These are phyloP conservation scores for Piprites chloris DNA, from an alignment of 2,113 vertebrate genomes.

Conservation along the genomic window DNA sequence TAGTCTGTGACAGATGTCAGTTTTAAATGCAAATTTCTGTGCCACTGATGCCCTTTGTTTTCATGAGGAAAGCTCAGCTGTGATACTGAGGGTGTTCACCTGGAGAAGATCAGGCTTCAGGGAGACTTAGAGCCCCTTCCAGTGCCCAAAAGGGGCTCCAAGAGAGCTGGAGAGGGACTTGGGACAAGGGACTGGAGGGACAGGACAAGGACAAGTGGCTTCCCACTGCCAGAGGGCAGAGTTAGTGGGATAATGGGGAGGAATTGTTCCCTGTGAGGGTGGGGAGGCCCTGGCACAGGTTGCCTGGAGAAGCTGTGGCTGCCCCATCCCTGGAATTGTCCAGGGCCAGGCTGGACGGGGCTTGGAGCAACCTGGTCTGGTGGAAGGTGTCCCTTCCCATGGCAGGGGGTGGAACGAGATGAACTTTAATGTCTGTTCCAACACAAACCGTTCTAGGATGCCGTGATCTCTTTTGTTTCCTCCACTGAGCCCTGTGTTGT, in stretches of 20 bases:
- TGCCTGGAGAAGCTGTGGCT: neutral
- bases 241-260: neutral
- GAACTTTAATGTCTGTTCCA: neutral
- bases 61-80: neutral
- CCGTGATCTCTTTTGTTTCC: neutral
- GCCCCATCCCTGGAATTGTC: neutral
- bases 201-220: neutral
- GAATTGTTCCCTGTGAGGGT: neutral
- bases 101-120: neutral
- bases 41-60: neutral
- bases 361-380: neutral
- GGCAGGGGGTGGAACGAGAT: neutral
- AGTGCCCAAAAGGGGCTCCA: neutral
- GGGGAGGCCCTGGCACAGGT: accelerated
- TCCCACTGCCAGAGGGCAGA: accelerated
- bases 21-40: neutral
- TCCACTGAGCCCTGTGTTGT: neutral
- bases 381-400: neutral
- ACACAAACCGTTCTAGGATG: neutral
- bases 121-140: neutral
- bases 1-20: neutral
- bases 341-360: neutral
- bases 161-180: neutral
- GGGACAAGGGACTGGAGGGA: accelerated
- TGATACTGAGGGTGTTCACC: neutral